phyloP scores from a whole-genome alignment of 2,113 vertebrate genomes.

The Apeltes quadracus region DNA sequence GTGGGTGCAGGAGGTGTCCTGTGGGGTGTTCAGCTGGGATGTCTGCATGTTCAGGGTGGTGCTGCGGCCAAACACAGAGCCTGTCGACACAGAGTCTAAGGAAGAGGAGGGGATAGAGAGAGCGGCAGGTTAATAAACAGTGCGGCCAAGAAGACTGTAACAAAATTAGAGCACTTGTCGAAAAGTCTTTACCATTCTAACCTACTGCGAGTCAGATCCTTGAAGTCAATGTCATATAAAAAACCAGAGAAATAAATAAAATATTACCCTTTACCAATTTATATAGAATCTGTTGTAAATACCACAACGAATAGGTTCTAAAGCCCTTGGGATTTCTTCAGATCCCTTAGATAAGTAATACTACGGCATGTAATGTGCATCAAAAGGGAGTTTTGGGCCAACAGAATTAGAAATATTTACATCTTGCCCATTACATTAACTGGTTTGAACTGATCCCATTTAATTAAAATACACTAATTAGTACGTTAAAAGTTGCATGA shows the following conservation, averaged over 20 bases:
- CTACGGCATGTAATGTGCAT: background rate
- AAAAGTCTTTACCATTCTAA: background rate
- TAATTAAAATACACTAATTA: background rate
- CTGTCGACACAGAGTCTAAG: constrained; percentile 91
- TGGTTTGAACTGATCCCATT: background rate
- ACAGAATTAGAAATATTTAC: too few relatives aligned
- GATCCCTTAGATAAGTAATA: background rate
- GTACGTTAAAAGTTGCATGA: background rate
- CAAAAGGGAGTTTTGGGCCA: too few relatives aligned
- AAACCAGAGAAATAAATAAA: background rate
- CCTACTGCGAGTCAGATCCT: background rate
- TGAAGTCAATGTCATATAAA: background rate
- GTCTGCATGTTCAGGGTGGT: constrained; percentile 97
- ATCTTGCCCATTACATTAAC: background rate
- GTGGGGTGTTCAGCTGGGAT: constrained; percentile 93
- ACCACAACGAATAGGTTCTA: background rate
- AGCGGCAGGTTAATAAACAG: constrained; percentile 4
- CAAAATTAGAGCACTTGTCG: background rate
- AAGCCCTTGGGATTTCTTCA: background rate
- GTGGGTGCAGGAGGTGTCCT: constrained; percentile 97
- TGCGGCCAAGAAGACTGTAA: background rate
- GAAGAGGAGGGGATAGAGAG: constrained; percentile 11
- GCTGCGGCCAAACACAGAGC: constrained; percentile 96
- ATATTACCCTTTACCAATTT: background rate
- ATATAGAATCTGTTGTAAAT: background rate